Evolutionary conservation across 1,140 invertebrate species (phyloP).

Genomic region (Zophobas morio): DNA sequence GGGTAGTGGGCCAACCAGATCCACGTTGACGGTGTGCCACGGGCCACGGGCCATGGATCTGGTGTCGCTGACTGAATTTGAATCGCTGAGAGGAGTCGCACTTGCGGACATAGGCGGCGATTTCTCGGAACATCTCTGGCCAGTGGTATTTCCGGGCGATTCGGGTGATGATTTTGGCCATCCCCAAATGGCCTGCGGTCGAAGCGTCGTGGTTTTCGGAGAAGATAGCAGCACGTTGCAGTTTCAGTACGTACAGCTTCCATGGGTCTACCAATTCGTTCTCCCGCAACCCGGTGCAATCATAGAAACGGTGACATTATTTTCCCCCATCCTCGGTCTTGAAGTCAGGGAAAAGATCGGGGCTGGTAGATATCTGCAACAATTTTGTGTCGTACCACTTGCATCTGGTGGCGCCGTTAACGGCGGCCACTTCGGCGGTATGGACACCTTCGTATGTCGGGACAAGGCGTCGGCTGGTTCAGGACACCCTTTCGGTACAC

Average conservation of each 20-base stretch:
- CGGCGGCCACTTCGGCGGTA: neutral
- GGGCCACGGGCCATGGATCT: constrained; percentile 54
- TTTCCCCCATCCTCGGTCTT: constrained; percentile 55
- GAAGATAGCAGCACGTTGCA: constrained; percentile 45
- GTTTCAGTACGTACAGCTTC: constrained; percentile 52
- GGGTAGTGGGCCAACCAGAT: constrained; percentile 68
- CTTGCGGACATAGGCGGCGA: constrained; percentile 49
- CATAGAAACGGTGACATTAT: constrained; percentile 56
- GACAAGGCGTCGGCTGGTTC: constrained; percentile 1
- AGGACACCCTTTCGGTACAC: constrained; percentile 64
- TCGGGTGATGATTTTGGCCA: constrained; percentile 57
- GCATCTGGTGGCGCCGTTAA: neutral
- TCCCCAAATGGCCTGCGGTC: constrained; percentile 58
- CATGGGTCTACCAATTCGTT: constrained; percentile 9
- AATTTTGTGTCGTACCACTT: constrained; percentile 16
- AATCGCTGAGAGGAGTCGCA: constrained; percentile 59
- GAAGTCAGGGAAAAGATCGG: constrained; percentile 51
- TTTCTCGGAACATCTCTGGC: constrained; percentile 59
- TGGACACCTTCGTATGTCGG: neutral
- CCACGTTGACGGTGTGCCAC: constrained; percentile 65
- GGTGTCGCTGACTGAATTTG: constrained; percentile 61
- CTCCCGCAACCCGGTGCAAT: constrained; percentile 41
- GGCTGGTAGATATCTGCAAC: neutral
- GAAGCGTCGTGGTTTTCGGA: constrained; percentile 51
- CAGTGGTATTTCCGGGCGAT: constrained; percentile 58